Conservation (phyloP, 2,888 invertebrate species). For the Sesia bembeciformis region DNA sequence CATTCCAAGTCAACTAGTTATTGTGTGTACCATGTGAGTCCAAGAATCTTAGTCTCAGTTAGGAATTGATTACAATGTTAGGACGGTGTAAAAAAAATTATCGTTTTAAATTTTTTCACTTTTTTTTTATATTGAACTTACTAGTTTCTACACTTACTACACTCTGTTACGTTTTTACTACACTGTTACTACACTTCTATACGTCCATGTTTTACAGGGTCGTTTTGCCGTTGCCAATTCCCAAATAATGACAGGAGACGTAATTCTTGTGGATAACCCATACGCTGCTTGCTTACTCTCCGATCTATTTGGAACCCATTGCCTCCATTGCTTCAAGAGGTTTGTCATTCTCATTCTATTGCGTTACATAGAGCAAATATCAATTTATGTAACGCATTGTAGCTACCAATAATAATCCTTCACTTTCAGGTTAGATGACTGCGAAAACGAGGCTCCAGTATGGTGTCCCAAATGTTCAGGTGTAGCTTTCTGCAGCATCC, state of each 20-base stretch:
- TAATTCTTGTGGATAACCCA: slow-evolving; percentile 81
- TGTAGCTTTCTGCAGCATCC: slow-evolving; percentile 82
- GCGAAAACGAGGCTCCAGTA: slow-evolving; percentile 71
- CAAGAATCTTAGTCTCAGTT: too few species aligned
- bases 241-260: slow-evolving; percentile 79
- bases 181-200: too few species aligned
- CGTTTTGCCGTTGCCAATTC: slow-evolving; percentile 80
- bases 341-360: slow-evolving; percentile 22
- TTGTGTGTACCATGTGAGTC: too few species aligned
- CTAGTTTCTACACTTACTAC: too few species aligned
- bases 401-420: not conserved
- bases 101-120: too few species aligned
- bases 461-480: slow-evolving; percentile 84
- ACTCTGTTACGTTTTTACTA: too few species aligned
- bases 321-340: slow-evolving; percentile 86
- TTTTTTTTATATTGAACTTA: too few species aligned
- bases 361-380: not conserved
- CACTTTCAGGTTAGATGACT: slow-evolving; percentile 35
- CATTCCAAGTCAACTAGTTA: too few species aligned
- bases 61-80: too few species aligned
- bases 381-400: not conserved
- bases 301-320: slow-evolving; percentile 84
- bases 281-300: slow-evolving; percentile 83
- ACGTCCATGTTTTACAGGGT: slow-evolving; percentile 56
- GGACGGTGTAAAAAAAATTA: too few species aligned